Conservation (phyloP, 2,888 invertebrate genomes). For the Tipula helvola region DNA sequence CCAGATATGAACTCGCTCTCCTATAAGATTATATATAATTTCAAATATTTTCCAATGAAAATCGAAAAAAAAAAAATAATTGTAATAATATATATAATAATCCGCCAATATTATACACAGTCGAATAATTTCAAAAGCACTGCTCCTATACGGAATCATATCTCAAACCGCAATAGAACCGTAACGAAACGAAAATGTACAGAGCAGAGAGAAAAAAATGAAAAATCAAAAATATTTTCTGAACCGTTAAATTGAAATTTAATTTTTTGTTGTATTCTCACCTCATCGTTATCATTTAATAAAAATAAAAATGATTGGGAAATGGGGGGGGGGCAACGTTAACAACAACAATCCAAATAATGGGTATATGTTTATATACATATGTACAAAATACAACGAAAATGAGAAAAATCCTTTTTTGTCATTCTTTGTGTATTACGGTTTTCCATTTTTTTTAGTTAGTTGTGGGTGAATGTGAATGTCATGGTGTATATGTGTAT, state of each 20-base stretch:
- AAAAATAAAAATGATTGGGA: neutral
- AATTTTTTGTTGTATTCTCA: neutral
- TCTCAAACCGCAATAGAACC: neutral
- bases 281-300: constrained; percentile 5
- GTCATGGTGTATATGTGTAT: neutral
- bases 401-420: neutral
- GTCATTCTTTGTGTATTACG: neutral
- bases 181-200: neutral
- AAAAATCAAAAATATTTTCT: constrained; percentile 6
- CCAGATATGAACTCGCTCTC: no score
- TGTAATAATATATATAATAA: neutral
- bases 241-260: constrained; percentile 8
- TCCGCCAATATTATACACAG: neutral
- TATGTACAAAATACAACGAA: neutral
- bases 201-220: neutral
- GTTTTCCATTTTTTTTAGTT: neutral
- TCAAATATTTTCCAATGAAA: neutral
- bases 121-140: neutral
- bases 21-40: neutral
- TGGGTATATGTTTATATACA: neutral
- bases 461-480: neutral
- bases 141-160: neutral
- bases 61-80: neutral
- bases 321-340: neutral
- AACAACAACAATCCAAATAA: neutral